A percentile compares a stretch with the other conserved stretches of the same genome.
These are phyloP conservation scores for Typhlomys cinereus DNA, from an alignment of 2,113 vertebrate species.

Conservation along the genomic window DNA sequence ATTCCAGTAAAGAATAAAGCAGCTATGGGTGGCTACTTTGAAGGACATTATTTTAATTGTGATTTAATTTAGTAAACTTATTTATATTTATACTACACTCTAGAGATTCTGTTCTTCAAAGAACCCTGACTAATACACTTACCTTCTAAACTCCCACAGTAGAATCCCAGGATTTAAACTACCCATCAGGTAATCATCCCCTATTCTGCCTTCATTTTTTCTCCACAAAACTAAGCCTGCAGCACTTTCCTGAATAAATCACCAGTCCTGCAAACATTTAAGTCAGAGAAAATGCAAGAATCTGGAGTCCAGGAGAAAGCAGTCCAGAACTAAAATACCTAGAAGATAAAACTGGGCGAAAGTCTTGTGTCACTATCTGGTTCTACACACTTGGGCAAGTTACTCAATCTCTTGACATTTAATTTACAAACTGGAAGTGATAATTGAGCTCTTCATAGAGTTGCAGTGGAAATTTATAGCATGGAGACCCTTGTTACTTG, in stretches of 20 bases:
- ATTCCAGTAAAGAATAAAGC: too few species aligned
- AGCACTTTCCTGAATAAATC: background rate
- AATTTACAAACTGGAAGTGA: background rate
- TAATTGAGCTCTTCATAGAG: background rate
- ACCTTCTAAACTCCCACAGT: background rate
- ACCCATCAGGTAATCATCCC: slow-evolving; percentile 37
- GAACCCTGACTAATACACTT: too few species aligned
- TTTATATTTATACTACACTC: too few species aligned
- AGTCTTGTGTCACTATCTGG: background rate
- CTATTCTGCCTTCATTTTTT: background rate
- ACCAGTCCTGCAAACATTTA: background rate
- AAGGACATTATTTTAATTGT: too few species aligned
- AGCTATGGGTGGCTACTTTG: too few species aligned
- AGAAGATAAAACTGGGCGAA: background rate
- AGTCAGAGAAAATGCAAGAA: background rate
- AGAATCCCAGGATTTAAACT: background rate
- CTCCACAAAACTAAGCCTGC: background rate
- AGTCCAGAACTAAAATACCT: background rate
- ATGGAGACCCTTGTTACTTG: background rate
- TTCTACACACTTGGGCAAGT: background rate
- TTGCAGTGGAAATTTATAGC: background rate
- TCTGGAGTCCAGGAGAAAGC: background rate
- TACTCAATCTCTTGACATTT: background rate
- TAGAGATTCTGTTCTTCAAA: too few species aligned
- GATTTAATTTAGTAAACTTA: too few species aligned